Percentiles rank a stretch among this genome's conserved stretches.
Evolutionary conservation across 1,140 invertebrate species (phyloP).

Genomic region (Drosophila repletoides): DNA sequence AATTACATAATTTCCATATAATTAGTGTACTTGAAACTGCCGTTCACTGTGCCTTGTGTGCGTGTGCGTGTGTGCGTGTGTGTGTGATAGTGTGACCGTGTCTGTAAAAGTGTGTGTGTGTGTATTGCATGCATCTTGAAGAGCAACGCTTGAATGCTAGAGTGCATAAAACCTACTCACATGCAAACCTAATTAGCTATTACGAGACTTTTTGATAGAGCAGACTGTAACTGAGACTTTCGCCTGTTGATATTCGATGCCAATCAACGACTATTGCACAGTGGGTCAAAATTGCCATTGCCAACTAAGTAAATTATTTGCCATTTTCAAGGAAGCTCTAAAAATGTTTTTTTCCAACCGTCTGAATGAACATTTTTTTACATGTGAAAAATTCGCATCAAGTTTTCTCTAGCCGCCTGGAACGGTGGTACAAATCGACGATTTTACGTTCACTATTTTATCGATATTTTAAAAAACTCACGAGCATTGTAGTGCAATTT

Average conservation of each 20-base stretch:
- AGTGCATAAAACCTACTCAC: conserved; percentile 43
- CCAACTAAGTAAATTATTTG: neutral
- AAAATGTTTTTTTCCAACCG: no score
- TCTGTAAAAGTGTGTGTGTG: conserved; percentile 8
- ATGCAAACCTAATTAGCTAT: conserved; percentile 32
- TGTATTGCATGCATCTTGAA: conserved; percentile 38
- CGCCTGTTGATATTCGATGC: conserved; percentile 15
- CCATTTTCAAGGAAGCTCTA: no score
- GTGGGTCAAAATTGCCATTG: conserved; percentile 5
- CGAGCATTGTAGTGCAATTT: no score
- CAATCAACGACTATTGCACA: conserved; percentile 32
- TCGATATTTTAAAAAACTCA: no score
- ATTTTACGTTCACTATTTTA: no score
- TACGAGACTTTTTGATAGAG: neutral
- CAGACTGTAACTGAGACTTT: no score
- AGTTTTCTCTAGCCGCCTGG: no score
- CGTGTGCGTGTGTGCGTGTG: conserved; percentile 9
- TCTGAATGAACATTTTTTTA: no score
- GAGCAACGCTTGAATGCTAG: conserved; percentile 40
- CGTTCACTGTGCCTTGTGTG: conserved; percentile 27
- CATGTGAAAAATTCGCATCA: no score
- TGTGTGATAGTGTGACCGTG: conserved; percentile 2
- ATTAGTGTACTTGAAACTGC: conserved; percentile 11
- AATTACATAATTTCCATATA: conserved; percentile 21
- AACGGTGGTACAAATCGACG: no score